Evolutionary conservation across 2,113 vertebrate species (phyloP).

Genomic region (Hydrolagus affinis): DNA sequence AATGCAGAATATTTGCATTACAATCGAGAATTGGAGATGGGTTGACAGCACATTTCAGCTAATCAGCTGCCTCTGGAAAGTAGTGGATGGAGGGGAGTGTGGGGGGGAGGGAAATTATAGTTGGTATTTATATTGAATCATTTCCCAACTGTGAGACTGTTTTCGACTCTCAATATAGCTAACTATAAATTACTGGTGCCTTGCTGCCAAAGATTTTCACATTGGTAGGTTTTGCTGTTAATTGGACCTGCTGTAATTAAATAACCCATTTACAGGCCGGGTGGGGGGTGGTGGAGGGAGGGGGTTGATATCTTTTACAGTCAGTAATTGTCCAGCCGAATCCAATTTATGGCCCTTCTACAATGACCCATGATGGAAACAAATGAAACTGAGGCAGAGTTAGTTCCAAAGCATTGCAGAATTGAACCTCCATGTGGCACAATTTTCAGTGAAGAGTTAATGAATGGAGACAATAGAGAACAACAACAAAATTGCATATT

Average conservation of each 20-base stretch:
- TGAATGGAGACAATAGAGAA: background rate
- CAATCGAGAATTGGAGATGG: background rate
- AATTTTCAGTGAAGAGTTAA: background rate
- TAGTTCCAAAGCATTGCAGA: background rate
- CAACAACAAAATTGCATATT: no score
- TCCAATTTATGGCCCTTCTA: conserved; percentile 1
- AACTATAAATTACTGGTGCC: conserved; percentile 4
- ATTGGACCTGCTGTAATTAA: conserved; percentile 15
- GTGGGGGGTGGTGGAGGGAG: no score
- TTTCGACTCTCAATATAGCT: background rate
- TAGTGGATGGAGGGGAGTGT: background rate
- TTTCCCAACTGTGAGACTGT: background rate
- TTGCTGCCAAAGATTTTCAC: background rate
- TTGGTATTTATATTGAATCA: background rate
- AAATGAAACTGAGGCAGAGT: background rate
- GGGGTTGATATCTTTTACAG: background rate
- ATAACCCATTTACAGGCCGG: background rate
- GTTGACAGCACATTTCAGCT: background rate
- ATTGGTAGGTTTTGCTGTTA: conserved; percentile 14
- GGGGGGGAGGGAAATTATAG: background rate
- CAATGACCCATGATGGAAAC: background rate
- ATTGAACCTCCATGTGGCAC: background rate
- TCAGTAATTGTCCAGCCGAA: conserved; percentile 21
- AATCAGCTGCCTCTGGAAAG: background rate
- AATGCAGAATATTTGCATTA: background rate